A percentile compares a stretch with the other conserved stretches of the same genome.
These are phyloP conservation scores for Cotesia glomerata DNA, from an alignment of 1,140 invertebrate species.

Conservation along the genomic window DNA sequence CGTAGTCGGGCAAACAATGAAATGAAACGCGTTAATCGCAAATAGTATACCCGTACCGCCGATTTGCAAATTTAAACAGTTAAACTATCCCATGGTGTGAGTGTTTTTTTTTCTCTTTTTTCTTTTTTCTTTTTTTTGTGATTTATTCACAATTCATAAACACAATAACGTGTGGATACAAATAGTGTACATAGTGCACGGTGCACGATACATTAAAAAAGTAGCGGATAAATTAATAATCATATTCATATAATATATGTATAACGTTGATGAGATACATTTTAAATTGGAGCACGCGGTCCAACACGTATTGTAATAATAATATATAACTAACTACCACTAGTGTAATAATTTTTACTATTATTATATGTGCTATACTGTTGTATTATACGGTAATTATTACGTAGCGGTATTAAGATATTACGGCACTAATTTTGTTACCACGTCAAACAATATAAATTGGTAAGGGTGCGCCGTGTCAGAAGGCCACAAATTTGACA, in stretches of 20 bases:
- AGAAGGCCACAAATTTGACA: conserved; percentile 17
- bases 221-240: conserved; percentile 9
- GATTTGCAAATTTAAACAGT: neutral
- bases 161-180: neutral
- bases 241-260: neutral
- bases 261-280: conserved; percentile 7
- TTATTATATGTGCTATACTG: too few relatives aligned
- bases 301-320: neutral
- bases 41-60: neutral
- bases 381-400: conserved; percentile 4
- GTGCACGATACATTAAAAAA: neutral
- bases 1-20: conserved; percentile 10
- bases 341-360: neutral
- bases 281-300: conserved; percentile 10
- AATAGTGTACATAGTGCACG: neutral
- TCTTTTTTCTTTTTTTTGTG: too few relatives aligned
- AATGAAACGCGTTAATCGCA: conserved; percentile 15
- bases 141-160: too few relatives aligned
- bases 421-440: conserved; percentile 30
- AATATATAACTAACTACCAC: neutral
- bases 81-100: neutral
- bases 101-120: too few relatives aligned
- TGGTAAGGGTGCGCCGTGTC: conserved; percentile 23
- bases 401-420: conserved; percentile 24
- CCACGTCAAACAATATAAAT: conserved; percentile 32